Conservation (phyloP, 2,888 invertebrate species). For the Eupeodes luniger region DNA sequence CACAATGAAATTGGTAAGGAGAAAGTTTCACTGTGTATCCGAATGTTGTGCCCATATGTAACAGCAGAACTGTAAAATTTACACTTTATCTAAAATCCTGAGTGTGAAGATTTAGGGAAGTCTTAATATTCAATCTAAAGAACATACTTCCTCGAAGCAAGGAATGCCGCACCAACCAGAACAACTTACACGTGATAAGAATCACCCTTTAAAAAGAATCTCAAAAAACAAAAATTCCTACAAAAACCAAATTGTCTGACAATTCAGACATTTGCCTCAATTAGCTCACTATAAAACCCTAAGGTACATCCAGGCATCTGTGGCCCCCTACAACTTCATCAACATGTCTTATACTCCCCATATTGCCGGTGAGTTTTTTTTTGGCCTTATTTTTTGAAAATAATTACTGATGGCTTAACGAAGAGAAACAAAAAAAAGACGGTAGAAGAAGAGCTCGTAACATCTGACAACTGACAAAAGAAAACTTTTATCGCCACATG, state of each 20-base stretch:
- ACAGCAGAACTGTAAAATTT: no score
- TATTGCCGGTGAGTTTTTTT: constrained; percentile 23
- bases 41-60: no score
- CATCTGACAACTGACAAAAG: constrained; percentile 68
- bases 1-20: no score
- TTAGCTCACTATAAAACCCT: constrained; percentile 37
- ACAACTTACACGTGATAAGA: constrained; percentile 12
- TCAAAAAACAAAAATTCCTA: background rate
- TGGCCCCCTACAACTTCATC: constrained; percentile 55
- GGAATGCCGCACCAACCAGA: background rate
- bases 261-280: constrained; percentile 23
- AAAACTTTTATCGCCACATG: constrained; percentile 68
- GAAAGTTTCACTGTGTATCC: no score
- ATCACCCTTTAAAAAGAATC: background rate
- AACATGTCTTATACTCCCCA: constrained; percentile 40
- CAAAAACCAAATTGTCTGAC: constrained; percentile 9
- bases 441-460: constrained; percentile 40
- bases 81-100: no score
- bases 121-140: background rate
- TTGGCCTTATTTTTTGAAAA: constrained; percentile 41
- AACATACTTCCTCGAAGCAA: no score
- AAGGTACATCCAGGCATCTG: constrained; percentile 44
- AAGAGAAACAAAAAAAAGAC: constrained; percentile 10
- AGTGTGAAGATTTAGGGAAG: background rate
- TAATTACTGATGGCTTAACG: constrained; percentile 61